Evolutionary conservation across 2,797 vertebrate genomes (phyloP), one percentile per base, ranked within the genome.

Genomic region (Limosa lapponica): DNA sequence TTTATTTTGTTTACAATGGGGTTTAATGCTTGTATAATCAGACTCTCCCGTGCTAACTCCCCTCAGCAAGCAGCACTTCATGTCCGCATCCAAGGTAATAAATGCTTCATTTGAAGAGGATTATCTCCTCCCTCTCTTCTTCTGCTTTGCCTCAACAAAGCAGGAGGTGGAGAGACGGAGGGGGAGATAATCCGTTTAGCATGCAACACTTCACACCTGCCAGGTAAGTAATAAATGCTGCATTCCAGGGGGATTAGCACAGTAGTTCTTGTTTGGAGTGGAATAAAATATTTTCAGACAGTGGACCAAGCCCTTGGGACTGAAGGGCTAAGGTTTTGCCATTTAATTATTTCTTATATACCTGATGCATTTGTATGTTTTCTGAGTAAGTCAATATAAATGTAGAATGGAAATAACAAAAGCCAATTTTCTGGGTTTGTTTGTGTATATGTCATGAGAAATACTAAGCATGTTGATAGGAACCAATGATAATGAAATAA

Each of bases 21-120:
- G 23, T 92, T 95, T 96, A 91, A 89, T 20, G 46, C 34, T 67
- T 62, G 11, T 78, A 54, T 93, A 87, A 95, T 23, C n/a, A 94
- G 57, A 78, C 51, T 64, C 28, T 89, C 41, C 43, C 0, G 1
- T 67, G 37, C 65, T 89, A 90, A 91, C 58, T 95, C 84, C n/a
- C n/a, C 62, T 79, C 30, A 1, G 77, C 59, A 93, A 92, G 52
- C 15, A 1, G 57, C 22, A 55, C 75, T 94, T 94, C 57, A 43
- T 48, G 51, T 37, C 30, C 2, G 3, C 64, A 62, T 77, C 77
- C 36, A 39, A 89, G n/a, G 87, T 93, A 95, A 95, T 93, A 94
- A 96, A 95, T 79, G 75, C 58, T 95, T 62, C 74, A 89, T 96
- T 96, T 94, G 90, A 96, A 93, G 74, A 87, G 89, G 89, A 97